These are phyloP conservation scores for Hemicentrotus pulcherrimus DNA, from an alignment of 35 echinoderm and acorn worm species.

Conservation along the genomic window DNA sequence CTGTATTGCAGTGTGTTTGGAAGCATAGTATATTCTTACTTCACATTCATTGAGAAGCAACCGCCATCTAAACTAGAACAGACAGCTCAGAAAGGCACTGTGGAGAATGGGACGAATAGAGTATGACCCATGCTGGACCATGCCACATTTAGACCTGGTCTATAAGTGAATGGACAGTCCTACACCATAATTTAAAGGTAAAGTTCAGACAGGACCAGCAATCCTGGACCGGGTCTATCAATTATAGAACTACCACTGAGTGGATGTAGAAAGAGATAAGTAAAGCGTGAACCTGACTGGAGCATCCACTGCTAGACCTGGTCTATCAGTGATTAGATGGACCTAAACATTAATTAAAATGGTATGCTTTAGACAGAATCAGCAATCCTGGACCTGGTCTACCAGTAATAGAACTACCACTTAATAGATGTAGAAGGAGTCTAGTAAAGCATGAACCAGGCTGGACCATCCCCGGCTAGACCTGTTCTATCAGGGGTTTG, in stretches of 20 bases:
- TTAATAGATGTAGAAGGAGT: too few species aligned
- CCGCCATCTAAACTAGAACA: not conserved
- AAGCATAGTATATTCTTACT: constrained; percentile 46
- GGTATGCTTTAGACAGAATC: not conserved
- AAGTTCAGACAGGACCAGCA: too few species aligned
- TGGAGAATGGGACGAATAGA: not conserved
- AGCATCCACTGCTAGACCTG: too few species aligned
- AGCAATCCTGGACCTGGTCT: not conserved
- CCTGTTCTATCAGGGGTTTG: not conserved
- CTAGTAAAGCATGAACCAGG: too few species aligned
- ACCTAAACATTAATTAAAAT: not conserved
- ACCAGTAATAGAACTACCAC: not conserved
- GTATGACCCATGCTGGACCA: not conserved
- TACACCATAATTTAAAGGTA: too few species aligned
- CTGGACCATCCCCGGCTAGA: not conserved
- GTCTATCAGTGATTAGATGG: not conserved
- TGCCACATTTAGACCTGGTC: too few species aligned
- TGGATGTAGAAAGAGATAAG: too few species aligned
- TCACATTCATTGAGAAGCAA: constrained; percentile 42
- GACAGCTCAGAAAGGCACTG: not conserved
- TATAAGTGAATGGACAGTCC: too few species aligned
- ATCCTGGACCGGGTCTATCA: too few species aligned
- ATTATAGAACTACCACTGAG: too few species aligned
- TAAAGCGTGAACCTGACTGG: too few species aligned
- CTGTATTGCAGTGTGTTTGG: constrained; percentile 43